Evolutionary conservation across 2,113 vertebrate species (phyloP), one percentile per base, ranked within the genome.

Genomic region (Myotis brandtii): DNA sequence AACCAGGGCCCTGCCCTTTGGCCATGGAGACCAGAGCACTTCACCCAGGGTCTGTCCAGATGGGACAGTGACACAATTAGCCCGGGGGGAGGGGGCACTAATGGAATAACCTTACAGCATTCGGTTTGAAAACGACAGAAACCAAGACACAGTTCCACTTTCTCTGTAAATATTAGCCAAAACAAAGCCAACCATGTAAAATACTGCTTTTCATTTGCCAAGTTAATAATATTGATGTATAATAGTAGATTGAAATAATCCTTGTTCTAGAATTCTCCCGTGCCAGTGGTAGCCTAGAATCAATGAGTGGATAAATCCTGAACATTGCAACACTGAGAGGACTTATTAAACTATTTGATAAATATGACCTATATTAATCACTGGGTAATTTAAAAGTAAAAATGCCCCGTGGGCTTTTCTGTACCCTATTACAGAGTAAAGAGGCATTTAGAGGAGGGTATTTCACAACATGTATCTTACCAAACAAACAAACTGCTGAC

Each of bases 1-100:
- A 94, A 72, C 79, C 23, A 93, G 90, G 95, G 76, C 40, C 3
- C n/a, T 88, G 94, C 72, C 72, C 95, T 97, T 85, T 92, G 95
- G 81, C 88, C 95, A 52, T 0, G 0, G 54, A 73, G 59, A 64
- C 10, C 2, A 32, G 34, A 18, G 23, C 3, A 0, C 82, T 67
- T 77, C 34, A n/a, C 11, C n/a, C 43, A 62, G 75, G 16, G 3
- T 72, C 56, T 40, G 46, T 67, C 75, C 76, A 72, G 96, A 80
- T 83, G 86, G 89, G 32, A 79, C 69, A 83, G 6, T 17, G 89
- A 66, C 84, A 25, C 0, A 0, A 14, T 0, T 25, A 66, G 48
- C 17, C 72, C 27, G 2, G 4, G 30, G 21, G 83, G 79, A 17
- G 9, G 32, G 87, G 62, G 64, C 70, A 50, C 27, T 18, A 5